These are phyloP conservation scores for Cheilosia impressa DNA, from an alignment of 2,888 invertebrate species.

Conservation along the genomic window DNA sequence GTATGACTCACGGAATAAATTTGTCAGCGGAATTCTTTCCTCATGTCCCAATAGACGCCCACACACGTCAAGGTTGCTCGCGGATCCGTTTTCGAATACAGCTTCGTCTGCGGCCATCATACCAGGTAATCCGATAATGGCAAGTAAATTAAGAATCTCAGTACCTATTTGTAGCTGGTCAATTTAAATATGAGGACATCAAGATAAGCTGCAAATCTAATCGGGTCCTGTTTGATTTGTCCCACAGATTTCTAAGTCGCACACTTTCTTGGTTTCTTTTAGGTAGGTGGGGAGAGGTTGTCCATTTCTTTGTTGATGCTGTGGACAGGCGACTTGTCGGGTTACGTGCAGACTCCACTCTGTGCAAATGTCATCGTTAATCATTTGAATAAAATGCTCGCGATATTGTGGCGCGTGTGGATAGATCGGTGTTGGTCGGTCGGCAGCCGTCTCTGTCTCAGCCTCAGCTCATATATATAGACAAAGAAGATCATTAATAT, in stretches of 20 bases:
- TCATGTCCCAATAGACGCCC: slow-evolving; percentile 3
- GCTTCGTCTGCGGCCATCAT: background rate
- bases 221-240: slow-evolving; percentile 27
- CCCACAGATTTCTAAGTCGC: slow-evolving; percentile 4
- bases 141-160: slow-evolving; percentile 25
- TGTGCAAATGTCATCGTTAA: slow-evolving; percentile 10
- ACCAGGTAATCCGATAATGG: slow-evolving; percentile 25
- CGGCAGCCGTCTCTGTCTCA: background rate
- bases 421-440: slow-evolving; percentile 1
- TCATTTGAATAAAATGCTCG: background rate
- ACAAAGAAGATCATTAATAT: background rate
- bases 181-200: slow-evolving; percentile 41
- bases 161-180: slow-evolving; percentile 13
- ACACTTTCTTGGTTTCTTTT: slow-evolving; percentile 1
- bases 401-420: background rate
- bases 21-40: slow-evolving; percentile 9
- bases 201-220: slow-evolving; percentile 32
- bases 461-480: background rate
- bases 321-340: slow-evolving; percentile 23
- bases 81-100: slow-evolving; percentile 1
- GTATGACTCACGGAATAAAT: slow-evolving; percentile 1
- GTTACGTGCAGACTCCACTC: background rate
- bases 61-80: slow-evolving; percentile 17
- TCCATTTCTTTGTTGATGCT: slow-evolving; percentile 13
- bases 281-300: background rate